phyloP scores from a whole-genome alignment of 2,113 vertebrate genomes.

The Paratilapia polleni region DNA sequence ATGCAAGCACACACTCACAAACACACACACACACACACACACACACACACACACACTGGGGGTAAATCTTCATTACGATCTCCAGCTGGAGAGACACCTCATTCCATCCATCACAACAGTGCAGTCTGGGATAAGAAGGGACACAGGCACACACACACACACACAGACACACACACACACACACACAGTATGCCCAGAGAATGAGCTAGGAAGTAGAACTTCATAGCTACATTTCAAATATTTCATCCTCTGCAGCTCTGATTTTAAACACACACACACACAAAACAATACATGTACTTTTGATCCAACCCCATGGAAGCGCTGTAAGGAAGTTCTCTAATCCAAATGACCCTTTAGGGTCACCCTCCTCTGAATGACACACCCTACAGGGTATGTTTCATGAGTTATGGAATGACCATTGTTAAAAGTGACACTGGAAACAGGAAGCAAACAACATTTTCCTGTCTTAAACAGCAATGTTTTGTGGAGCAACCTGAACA shows the following conservation, averaged over 20 bases:
- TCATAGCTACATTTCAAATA: not conserved
- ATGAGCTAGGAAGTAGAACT: conserved; percentile 12
- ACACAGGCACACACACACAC: conserved; percentile 16
- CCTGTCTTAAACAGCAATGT: too few species aligned
- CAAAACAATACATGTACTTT: too few species aligned
- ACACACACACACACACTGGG: conserved; percentile 22
- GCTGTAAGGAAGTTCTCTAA: not conserved
- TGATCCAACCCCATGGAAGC: not conserved
- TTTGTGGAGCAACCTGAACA: not conserved
- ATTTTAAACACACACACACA: too few species aligned
- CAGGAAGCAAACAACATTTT: not conserved
- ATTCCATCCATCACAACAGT: conserved; percentile 66
- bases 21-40: conserved; percentile 23
- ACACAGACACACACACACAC: not conserved
- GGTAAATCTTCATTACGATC: conserved; percentile 68
- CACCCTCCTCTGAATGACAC: too few species aligned
- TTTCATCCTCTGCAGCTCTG: not conserved
- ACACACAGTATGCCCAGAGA: not conserved
- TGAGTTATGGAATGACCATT: too few species aligned
- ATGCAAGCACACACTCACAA: conserved; percentile 10
- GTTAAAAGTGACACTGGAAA: not conserved
- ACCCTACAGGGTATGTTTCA: too few species aligned
- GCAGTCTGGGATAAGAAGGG: conserved; percentile 36
- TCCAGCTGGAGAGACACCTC: conserved; percentile 69
- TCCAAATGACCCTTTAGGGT: not conserved